Base-by-base conservation (phyloP, 2,888 invertebrate genomes). In the Scotopteryx bipunctaria region DNA sequence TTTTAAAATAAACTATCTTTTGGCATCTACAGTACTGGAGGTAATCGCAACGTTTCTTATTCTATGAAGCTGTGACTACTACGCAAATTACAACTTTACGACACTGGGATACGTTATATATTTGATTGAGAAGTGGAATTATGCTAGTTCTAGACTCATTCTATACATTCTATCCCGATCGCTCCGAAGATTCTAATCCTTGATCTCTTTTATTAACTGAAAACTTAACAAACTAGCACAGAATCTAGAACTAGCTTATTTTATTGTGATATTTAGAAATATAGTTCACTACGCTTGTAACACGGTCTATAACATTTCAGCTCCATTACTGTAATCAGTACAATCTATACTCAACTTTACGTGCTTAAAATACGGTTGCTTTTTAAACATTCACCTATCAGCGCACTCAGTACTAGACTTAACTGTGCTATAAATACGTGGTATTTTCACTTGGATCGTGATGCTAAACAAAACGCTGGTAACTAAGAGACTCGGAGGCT, bases 21-120 rank as follows among this genome's bases (percentile, higher is more conserved):
- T 54, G 53, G 53, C 53, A 54, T 44, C 42, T 44, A 45, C 45
- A 33, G 47, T 36, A 19, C 31, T 36, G 55, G 53, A 53, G 53
- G 53, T 53, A 53, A 43, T 41, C 41, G 41, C 41, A 29, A 52
- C 40, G 17, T 38, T 33, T 38, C 44, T 38, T 47, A 53, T 15
- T 25, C 32, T 47, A 47, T 42, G 17, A 46, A 51, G 50, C 33
- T 27, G 25, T 14, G 43, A 31, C 14, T 25, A 16, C 29, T 31
- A 44, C 9, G 37, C 40, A 23, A 45, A 35, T 41, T 52, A 23
- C 31, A 9, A 41, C 6, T 16, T 35, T 31, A 36, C 19, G 13
- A 17, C 41, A 36, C 36, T 45, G 40, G 21, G n/a, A 21, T 38
- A 40, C 25, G 44, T 29, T 44, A 4, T 16, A 15, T 13, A 14